Percentiles rank a stretch among this genome's conserved stretches.
phyloP scores from a whole-genome alignment of 2,113 vertebrate genomes.

The Chionomys nivalis region DNA sequence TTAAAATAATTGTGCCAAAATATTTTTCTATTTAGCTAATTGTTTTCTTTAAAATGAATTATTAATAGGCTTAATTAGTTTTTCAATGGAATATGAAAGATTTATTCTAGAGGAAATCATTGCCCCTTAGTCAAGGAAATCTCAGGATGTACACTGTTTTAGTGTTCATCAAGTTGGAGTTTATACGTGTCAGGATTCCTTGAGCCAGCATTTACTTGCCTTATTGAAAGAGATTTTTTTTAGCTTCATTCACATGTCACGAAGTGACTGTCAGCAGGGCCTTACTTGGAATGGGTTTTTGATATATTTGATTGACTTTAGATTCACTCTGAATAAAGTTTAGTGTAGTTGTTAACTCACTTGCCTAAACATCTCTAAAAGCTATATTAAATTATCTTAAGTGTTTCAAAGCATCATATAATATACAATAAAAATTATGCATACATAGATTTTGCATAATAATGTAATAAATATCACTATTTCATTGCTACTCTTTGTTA shows the following conservation, averaged over 20 bases:
- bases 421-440: background rate
- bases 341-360: background rate
- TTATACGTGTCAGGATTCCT: background rate
- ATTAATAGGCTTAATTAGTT: background rate
- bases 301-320: conserved; percentile 46
- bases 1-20: too few relatives aligned
- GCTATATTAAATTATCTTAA: background rate
- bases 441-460: background rate
- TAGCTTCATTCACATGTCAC: background rate
- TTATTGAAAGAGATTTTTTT: background rate
- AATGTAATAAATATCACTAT: background rate
- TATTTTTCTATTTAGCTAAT: too few relatives aligned
- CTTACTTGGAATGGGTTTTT: background rate
- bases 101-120: background rate
- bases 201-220: background rate
- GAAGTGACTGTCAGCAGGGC: background rate
- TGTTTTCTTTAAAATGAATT: background rate
- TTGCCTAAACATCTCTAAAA: background rate
- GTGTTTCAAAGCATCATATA: background rate
- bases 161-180: background rate
- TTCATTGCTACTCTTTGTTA: background rate
- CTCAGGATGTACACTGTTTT: background rate
- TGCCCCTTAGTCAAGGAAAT: background rate
- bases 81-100: background rate
- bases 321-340: conserved; percentile 46